Conservation (phyloP, 2,888 invertebrate species). For the Conomelus anceps region DNA sequence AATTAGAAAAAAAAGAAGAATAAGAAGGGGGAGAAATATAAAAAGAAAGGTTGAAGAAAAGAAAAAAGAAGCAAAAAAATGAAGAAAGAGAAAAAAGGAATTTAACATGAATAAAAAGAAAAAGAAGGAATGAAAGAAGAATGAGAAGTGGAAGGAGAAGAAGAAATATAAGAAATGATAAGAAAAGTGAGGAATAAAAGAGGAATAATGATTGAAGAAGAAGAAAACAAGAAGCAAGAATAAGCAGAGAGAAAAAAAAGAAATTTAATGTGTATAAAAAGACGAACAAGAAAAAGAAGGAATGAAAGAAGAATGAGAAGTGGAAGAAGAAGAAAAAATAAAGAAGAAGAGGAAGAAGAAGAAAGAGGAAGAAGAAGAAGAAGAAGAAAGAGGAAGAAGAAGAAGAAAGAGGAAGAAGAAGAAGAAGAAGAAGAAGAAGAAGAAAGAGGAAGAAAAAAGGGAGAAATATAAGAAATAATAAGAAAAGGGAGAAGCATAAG, state of each 20-base stretch:
- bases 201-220: no score
- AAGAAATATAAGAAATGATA: not conserved
- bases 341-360: not conserved
- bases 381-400: not conserved
- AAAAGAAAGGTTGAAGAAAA: not conserved
- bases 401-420: not conserved
- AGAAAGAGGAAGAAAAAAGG: not conserved
- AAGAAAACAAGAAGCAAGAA: no score
- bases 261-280: no score
- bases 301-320: no score
- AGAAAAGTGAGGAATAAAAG: conserved; percentile 1
- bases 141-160: no score
- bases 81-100: not conserved
- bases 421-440: not conserved
- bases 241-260: no score
- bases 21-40: not conserved
- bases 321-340: not conserved
- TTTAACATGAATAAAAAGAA: not conserved
- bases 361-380: not conserved
- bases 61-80: no score
- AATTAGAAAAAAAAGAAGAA: not conserved
- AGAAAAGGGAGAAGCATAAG: no score
- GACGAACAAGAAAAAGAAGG: no score
- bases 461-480: no score
- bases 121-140: not conserved